Evolutionary conservation across 1,140 invertebrate genomes (phyloP), one percentile per base, ranked within the genome.

Genomic region (Pseudomyrmex dendroicus): DNA sequence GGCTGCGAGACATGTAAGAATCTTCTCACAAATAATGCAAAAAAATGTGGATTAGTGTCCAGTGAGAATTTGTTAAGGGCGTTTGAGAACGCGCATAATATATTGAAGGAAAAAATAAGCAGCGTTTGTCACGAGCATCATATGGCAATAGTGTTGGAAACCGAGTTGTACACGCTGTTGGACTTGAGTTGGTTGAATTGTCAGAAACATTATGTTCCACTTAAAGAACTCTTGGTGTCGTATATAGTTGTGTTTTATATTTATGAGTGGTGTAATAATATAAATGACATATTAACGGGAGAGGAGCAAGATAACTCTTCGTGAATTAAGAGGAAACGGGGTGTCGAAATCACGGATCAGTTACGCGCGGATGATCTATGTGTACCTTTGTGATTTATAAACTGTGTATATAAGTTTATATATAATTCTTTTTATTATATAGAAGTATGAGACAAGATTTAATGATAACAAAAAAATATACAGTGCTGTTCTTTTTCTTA

Each of bases 161-260:
- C 66, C 1, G 76, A 80, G 20, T 50, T 80, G 5, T 80, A 80
- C 0, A 25, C 12, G 4, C 56, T 35, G 3, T 35, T 61, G 22
- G 76, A 80, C 59, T 50, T 80, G 35, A 15, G 3, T 35, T 80
- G 76, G 76, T 50, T 80, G 9, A 80, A 80, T 35, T 80, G 76
- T 80, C 54, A 57, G 4, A 44, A 48, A 13, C 76, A 80, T 12
- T 0, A 48, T 1, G 12, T 22, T 12, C 20, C 2, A 10, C 67
- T 80, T 0, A 80, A 80, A 59, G 13, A 50, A 9, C 46, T 70
- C 1, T n/a, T 72, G 10, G 25, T 72, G 20, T 80, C 66, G 2
- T 50, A 61, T 1, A 17, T 48, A 12, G 54, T 50, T 25, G 12
- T 9, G 9, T 72, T 72, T 72, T 80, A 72, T 17, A 80, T 80